Percentiles rank a stretch among this genome's conserved stretches.
phyloP scores from a whole-genome alignment of 2,113 vertebrate genomes.

The Egretta garzetta region DNA sequence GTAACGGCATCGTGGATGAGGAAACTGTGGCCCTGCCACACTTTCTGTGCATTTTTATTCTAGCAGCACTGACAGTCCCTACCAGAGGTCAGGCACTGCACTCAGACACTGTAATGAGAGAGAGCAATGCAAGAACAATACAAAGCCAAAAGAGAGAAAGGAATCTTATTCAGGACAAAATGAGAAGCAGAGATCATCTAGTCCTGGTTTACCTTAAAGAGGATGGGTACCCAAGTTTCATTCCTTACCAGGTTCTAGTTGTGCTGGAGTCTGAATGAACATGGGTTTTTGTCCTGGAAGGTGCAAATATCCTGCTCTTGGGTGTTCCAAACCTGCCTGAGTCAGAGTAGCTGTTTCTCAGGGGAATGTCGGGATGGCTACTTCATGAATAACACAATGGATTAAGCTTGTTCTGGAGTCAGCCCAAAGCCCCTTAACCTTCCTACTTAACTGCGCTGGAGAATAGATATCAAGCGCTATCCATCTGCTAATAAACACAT shows the following conservation, averaged over 20 bases:
- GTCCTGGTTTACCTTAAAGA: not conserved
- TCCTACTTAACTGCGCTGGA: not conserved
- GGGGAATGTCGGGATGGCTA: too few relatives aligned
- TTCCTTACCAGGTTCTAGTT: not conserved
- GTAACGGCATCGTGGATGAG: not conserved
- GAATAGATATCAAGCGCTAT: not conserved
- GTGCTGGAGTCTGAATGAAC: not conserved
- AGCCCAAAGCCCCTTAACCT: not conserved
- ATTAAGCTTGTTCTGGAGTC: not conserved
- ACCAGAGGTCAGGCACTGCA: not conserved
- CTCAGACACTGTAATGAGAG: accelerated
- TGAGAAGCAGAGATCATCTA: not conserved
- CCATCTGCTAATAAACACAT: not conserved
- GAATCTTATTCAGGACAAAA: not conserved
- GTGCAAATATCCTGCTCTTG: not conserved
- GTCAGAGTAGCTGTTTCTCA: not conserved
- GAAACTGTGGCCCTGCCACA: accelerated
- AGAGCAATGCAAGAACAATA: not conserved
- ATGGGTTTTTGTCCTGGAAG: not conserved
- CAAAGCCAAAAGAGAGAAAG: not conserved
- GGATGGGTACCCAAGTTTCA: accelerated
- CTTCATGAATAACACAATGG: too few relatives aligned
- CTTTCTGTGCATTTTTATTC: not conserved
- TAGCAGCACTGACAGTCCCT: not conserved
- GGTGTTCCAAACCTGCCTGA: not conserved